phyloP scores from a whole-genome alignment of 2,113 vertebrate species.

The Bettongia penicillata region DNA sequence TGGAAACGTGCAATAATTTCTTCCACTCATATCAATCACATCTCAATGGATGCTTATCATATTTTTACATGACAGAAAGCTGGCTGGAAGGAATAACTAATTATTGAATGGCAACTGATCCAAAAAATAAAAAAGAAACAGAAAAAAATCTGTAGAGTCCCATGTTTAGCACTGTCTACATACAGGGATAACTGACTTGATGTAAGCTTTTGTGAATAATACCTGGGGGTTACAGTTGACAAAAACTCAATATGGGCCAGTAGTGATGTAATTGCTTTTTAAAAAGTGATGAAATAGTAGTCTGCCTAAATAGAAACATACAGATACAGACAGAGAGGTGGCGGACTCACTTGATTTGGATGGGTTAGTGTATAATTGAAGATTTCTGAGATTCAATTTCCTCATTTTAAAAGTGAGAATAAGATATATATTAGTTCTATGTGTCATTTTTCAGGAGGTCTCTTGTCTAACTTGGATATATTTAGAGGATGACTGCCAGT shows the following conservation, averaged over 20 bases:
- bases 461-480: neutral
- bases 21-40: slow-evolving; percentile 48
- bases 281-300: neutral
- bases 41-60: slow-evolving; percentile 18
- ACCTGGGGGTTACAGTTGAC: neutral
- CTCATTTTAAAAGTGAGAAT: neutral
- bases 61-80: neutral
- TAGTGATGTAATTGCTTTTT: neutral
- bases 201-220: slow-evolving; percentile 26
- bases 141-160: neutral
- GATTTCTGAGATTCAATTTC: neutral
- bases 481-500: neutral
- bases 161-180: neutral
- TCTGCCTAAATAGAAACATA: neutral
- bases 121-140: neutral
- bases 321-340: neutral
- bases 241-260: neutral
- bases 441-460: neutral
- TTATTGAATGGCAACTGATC: neutral
- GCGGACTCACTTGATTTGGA: neutral
- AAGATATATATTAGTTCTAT: neutral
- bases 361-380: neutral
- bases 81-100: neutral
- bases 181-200: neutral
- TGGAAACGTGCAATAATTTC: slow-evolving; percentile 46